Percentiles rank a stretch among this genome's conserved stretches.
phyloP scores from a whole-genome alignment of 2,888 invertebrate genomes.

The Bugula neritina region DNA sequence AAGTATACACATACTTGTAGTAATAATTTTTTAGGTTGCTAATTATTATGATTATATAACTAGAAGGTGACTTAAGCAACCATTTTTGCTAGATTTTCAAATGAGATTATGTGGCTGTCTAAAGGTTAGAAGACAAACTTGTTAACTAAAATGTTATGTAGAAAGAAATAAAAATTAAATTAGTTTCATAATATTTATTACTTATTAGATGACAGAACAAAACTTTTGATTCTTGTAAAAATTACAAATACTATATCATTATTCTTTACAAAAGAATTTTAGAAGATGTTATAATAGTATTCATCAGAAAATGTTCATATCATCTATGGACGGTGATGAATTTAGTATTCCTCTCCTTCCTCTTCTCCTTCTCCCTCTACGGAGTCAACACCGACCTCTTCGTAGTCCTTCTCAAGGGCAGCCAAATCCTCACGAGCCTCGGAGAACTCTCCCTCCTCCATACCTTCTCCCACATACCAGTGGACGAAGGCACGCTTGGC shows the following conservation, averaged over 20 bases:
- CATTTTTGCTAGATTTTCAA: too few relatives aligned
- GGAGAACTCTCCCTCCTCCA: conserved; percentile 56
- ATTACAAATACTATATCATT: background rate
- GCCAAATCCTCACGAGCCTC: conserved; percentile 38
- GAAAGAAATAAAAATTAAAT: too few relatives aligned
- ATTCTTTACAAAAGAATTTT: background rate
- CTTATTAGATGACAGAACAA: background rate
- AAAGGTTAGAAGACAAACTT: too few relatives aligned
- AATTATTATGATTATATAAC: too few relatives aligned
- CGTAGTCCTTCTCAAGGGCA: conserved; percentile 45
- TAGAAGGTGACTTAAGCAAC: too few relatives aligned
- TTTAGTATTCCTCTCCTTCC: conserved; percentile 27
- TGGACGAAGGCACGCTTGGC: conserved; percentile 79
- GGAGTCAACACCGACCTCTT: conserved; percentile 41
- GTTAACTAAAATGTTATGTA: too few relatives aligned
- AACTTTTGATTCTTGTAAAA: background rate
- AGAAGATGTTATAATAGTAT: background rate
- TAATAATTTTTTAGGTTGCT: too few relatives aligned
- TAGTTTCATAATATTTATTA: background rate
- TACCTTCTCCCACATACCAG: conserved; percentile 76
- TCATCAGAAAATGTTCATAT: background rate
- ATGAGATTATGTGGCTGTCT: too few relatives aligned
- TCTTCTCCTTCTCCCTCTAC: conserved; percentile 30
- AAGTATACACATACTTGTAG: too few relatives aligned
- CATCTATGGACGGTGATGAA: background rate